These are phyloP conservation scores for Sarcophaga rosellei DNA, from an alignment of 2,888 invertebrate genomes.

Conservation along the genomic window DNA sequence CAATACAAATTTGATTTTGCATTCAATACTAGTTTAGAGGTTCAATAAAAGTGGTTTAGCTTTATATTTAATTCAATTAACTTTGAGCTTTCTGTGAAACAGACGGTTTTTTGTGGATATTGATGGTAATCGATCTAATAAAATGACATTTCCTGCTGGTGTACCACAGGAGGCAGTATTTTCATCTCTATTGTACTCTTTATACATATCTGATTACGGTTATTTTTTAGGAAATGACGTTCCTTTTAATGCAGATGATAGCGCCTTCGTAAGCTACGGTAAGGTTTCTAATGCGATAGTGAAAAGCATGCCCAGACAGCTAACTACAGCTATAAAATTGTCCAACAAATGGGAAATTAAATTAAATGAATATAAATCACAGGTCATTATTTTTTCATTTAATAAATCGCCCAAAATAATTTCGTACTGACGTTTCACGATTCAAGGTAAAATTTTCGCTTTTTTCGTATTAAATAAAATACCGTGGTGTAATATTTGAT, in stretches of 20 bases:
- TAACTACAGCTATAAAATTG: neutral
- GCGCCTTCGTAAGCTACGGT: neutral
- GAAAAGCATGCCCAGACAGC: neutral
- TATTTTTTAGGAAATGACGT: neutral
- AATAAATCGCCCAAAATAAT: neutral
- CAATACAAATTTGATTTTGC: neutral
- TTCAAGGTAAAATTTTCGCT: neutral
- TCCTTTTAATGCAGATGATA: neutral
- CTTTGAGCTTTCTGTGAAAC: neutral
- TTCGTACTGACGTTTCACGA: neutral
- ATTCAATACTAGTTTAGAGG: neutral
- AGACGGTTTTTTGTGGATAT: neutral
- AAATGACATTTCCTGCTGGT: neutral
- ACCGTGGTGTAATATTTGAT: too few relatives aligned
- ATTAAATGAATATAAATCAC: neutral
- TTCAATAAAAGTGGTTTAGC: neutral
- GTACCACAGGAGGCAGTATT: neutral
- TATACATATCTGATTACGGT: neutral
- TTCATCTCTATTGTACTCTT: neutral
- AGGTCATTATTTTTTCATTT: neutral
- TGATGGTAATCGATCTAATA: neutral
- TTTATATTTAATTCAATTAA: neutral
- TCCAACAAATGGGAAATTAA: constrained; percentile 4
- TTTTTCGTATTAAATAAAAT: too few relatives aligned
- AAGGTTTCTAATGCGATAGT: neutral